Conservation (phyloP, 2,113 vertebrate genomes). For the Addax nasomaculatus region DNA sequence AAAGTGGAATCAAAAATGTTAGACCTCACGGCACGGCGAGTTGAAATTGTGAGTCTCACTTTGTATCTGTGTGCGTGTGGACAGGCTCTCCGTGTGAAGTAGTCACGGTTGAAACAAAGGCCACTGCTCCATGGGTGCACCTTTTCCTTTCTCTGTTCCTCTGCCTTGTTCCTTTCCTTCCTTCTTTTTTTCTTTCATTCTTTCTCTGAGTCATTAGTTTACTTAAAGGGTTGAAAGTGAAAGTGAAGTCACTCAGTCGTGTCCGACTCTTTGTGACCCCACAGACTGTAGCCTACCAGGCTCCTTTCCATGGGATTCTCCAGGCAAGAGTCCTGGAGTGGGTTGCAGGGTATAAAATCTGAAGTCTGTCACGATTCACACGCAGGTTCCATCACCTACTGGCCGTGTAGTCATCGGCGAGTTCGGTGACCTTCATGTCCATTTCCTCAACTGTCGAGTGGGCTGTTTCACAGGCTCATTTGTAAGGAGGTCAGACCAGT, state of each 20-base stretch:
- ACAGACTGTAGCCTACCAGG: too few relatives aligned
- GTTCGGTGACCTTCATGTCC: neutral
- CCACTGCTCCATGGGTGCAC: rapidly evolving
- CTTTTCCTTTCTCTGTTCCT: neutral
- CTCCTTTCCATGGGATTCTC: too few relatives aligned
- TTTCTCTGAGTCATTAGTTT: neutral
- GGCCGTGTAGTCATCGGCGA: rapidly evolving
- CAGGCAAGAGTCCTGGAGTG: too few relatives aligned
- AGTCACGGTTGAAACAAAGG: rapidly evolving
- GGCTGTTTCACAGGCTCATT: rapidly evolving
- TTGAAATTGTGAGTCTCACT: neutral
- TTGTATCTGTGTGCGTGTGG: rapidly evolving
- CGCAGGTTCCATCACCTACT: neutral
- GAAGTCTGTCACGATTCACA: neutral
- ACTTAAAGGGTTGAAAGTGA: neutral
- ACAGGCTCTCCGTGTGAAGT: rapidly evolving
- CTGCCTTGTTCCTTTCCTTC: neutral
- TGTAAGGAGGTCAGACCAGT: neutral
- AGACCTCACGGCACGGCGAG: rapidly evolving
- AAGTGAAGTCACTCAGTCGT: too few relatives aligned
- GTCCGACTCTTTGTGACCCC: too few relatives aligned
- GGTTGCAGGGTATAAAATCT: neutral
- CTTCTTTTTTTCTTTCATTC: too few relatives aligned
- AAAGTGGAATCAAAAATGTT: neutral
- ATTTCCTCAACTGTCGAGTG: neutral